phyloP scores from a whole-genome alignment of 1,140 invertebrate species.

The Trigoniulus corallinus region DNA sequence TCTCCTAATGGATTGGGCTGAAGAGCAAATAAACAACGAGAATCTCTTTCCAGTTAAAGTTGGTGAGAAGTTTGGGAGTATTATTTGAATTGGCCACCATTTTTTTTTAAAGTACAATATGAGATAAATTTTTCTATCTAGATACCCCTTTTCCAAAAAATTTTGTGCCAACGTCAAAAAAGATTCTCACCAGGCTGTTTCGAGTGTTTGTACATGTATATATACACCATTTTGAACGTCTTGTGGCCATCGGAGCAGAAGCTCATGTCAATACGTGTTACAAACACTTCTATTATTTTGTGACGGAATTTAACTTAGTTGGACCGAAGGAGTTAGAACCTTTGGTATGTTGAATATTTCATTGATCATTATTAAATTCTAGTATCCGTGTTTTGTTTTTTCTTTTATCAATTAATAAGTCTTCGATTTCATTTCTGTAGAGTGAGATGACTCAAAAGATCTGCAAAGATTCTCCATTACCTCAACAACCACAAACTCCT shows the following conservation, averaged over 20 bases:
- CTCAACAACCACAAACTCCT: background rate
- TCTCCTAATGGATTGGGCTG: slow-evolving; percentile 87
- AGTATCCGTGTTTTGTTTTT: background rate
- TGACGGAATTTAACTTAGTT: slow-evolving; percentile 73
- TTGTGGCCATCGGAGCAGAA: slow-evolving; percentile 75
- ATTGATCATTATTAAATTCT: no score
- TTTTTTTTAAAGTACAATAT: no score
- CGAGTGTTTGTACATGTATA: slow-evolving; percentile 93
- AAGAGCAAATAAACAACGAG: slow-evolving; percentile 84
- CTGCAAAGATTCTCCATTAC: slow-evolving; percentile 24
- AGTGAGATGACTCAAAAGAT: slow-evolving; percentile 54
- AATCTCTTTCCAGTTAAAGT: slow-evolving; percentile 62
- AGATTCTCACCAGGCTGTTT: slow-evolving; percentile 80
- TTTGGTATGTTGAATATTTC: slow-evolving; percentile 29
- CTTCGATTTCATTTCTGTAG: background rate
- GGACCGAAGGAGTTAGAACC: slow-evolving; percentile 76
- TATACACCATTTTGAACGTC: slow-evolving; percentile 87
- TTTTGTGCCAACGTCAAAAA: slow-evolving; percentile 60
- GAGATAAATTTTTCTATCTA: slow-evolving; percentile 33
- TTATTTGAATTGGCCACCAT: slow-evolving; percentile 4
- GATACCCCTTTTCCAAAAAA: slow-evolving; percentile 80
- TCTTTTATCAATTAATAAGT: background rate
- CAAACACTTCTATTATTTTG: slow-evolving; percentile 93
- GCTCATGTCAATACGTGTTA: slow-evolving; percentile 93
- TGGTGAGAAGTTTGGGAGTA: slow-evolving; percentile 29